Evolutionary conservation across 2,888 invertebrate species (phyloP).

Genomic region (Acrobeloides nanus): DNA sequence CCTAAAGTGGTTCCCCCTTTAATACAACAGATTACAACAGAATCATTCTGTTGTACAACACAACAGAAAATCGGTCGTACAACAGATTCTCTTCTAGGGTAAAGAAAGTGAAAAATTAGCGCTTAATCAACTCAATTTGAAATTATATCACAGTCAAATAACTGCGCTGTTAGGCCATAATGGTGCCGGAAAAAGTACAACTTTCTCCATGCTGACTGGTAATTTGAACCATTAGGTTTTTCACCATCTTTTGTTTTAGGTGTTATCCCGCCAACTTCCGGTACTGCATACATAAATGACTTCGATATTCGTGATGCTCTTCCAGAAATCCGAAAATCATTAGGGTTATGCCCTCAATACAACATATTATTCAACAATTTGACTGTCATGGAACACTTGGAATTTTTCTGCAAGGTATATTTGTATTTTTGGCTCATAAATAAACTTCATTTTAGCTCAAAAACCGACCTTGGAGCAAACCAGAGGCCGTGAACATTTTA

Average conservation of each 20-base stretch:
- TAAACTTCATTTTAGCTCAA: too few species aligned
- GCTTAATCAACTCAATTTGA: constrained; percentile 66
- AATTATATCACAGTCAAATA: constrained; percentile 72
- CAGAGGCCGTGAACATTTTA: constrained; percentile 65
- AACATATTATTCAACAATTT: constrained; percentile 75
- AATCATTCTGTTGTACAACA: constrained; percentile 2
- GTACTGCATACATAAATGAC: constrained; percentile 52
- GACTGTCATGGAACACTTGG: constrained; percentile 73
- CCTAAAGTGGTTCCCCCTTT: too few species aligned
- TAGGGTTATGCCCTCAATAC: constrained; percentile 83
- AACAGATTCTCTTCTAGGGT: constrained; percentile 15
- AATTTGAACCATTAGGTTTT: constrained; percentile 81
- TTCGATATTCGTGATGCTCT: constrained; percentile 61
- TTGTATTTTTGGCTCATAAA: constrained; percentile 4
- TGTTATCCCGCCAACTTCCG: constrained; percentile 30
- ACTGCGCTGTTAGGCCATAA: constrained; percentile 68
- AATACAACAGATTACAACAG: too few species aligned
- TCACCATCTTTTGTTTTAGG: constrained; percentile 68
- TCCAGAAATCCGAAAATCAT: constrained; percentile 53
- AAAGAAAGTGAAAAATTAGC: constrained; percentile 56
- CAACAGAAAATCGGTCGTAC: too few species aligned
- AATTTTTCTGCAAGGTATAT: constrained; percentile 69
- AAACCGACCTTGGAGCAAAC: constrained; percentile 61
- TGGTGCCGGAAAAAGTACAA: constrained; percentile 83
- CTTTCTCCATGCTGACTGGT: constrained; percentile 83